A percentile compares a stretch with the other conserved stretches of the same genome.
These are phyloP conservation scores for Cassiopea xamachana DNA, from an alignment of 30 jellyfish, hydroid and myxozoan genomes.

Conservation along the genomic window DNA sequence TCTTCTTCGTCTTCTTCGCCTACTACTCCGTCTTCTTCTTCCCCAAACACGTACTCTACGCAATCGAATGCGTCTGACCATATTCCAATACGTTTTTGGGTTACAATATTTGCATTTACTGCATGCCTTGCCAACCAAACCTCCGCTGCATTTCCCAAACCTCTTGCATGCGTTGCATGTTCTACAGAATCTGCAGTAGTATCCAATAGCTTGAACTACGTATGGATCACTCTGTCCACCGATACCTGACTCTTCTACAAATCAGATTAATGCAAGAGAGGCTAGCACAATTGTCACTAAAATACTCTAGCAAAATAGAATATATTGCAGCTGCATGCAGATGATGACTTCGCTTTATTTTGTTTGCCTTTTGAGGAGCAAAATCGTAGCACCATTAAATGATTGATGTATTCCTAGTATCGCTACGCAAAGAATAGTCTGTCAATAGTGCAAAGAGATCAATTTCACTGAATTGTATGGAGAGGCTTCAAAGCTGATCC, in stretches of 20 bases:
- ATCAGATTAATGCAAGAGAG: neutral
- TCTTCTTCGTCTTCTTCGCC: constrained; percentile 5
- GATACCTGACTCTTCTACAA: constrained; percentile 28
- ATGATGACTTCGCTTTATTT: no score
- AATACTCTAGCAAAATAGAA: no score
- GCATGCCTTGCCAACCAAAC: constrained; percentile 31
- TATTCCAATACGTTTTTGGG: constrained; percentile 42
- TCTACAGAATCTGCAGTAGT: constrained; percentile 51
- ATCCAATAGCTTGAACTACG: constrained; percentile 11
- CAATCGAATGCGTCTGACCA: constrained; percentile 29
- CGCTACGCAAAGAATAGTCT: no score
- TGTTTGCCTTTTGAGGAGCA: no score
- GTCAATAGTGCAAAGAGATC: no score
- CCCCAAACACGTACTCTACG: constrained; percentile 24
- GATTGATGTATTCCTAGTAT: no score
- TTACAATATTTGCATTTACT: constrained; percentile 37
- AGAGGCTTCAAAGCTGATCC: no score
- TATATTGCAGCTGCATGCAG: no score
- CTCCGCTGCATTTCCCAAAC: constrained; percentile 25
- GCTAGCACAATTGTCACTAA: neutral
- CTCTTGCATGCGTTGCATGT: constrained; percentile 30
- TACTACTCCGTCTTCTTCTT: neutral
- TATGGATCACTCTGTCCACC: constrained; percentile 39
- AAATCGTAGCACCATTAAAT: no score
- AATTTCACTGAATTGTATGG: no score